Evolutionary conservation across 2,113 vertebrate species (phyloP).

Genomic region (Gallinago media): DNA sequence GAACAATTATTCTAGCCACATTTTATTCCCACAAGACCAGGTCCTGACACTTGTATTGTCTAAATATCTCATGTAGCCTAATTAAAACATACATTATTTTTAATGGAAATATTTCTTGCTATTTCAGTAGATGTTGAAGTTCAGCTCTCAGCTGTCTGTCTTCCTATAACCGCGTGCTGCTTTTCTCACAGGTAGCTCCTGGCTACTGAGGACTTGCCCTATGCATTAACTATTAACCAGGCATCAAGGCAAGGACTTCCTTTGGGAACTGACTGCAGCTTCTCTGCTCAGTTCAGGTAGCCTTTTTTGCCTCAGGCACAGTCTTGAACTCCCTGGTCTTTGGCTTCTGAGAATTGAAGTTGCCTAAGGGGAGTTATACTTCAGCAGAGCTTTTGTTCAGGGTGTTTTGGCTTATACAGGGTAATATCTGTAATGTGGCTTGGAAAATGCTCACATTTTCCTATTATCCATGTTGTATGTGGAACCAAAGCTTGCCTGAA

Average conservation of each 20-base stretch:
- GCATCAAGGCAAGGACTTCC: background rate
- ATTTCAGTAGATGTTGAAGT: background rate
- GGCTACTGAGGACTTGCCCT: background rate
- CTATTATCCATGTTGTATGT: background rate
- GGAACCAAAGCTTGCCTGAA: background rate
- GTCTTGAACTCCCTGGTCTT: conserved; percentile 15
- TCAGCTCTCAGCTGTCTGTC: background rate
- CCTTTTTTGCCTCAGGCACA: background rate
- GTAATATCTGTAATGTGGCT: background rate
- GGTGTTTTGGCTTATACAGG: background rate
- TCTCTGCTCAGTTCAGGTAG: background rate
- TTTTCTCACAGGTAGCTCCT: background rate
- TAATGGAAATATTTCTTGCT: background rate
- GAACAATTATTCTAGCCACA: background rate
- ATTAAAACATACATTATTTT: background rate
- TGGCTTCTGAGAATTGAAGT: background rate
- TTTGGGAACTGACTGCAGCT: background rate
- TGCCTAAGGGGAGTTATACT: background rate
- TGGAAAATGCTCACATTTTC: background rate
- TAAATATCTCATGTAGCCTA: background rate
- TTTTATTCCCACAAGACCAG: background rate
- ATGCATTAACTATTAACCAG: conserved; percentile 32
- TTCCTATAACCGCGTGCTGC: background rate
- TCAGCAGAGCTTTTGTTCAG: conserved; percentile 11
- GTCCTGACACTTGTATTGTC: background rate